A percentile compares a stretch with the other conserved stretches of the same genome.
Conservation (phyloP, 2,113 vertebrate genomes). For the Porphyrio hochstetteri region DNA sequence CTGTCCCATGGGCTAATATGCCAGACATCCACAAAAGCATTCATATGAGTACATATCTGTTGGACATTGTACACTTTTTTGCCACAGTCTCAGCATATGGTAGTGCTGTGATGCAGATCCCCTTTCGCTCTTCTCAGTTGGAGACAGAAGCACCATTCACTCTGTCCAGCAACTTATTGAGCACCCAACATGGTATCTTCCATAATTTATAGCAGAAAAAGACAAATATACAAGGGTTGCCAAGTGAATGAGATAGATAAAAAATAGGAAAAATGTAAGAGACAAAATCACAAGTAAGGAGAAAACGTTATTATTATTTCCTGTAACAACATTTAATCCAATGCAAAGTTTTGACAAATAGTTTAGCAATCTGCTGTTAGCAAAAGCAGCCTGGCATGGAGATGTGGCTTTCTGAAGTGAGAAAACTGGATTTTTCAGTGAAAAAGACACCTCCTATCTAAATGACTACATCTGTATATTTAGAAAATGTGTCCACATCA, state of each 20-base stretch:
- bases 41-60: not conserved
- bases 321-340: not conserved
- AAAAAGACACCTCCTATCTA: not conserved
- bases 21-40: not conserved
- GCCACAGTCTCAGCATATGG: not conserved
- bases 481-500: not conserved
- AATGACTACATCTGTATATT: not conserved
- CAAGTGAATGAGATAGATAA: not conserved
- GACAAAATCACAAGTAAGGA: not conserved
- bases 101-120: not conserved
- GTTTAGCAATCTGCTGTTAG: not conserved
- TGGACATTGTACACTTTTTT: not conserved
- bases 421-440: not conserved
- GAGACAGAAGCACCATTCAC: not conserved
- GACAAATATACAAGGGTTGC: not conserved
- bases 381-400: not conserved
- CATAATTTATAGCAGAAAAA: accelerated
- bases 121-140: not conserved
- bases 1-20: not conserved
- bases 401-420: not conserved
- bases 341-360: not conserved
- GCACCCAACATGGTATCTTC: accelerated
- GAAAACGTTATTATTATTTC: not conserved
- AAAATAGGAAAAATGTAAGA: not conserved
- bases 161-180: not conserved